Base-by-base conservation (phyloP, 2,797 vertebrate species). In the Micropoecilia bifurca region DNA sequence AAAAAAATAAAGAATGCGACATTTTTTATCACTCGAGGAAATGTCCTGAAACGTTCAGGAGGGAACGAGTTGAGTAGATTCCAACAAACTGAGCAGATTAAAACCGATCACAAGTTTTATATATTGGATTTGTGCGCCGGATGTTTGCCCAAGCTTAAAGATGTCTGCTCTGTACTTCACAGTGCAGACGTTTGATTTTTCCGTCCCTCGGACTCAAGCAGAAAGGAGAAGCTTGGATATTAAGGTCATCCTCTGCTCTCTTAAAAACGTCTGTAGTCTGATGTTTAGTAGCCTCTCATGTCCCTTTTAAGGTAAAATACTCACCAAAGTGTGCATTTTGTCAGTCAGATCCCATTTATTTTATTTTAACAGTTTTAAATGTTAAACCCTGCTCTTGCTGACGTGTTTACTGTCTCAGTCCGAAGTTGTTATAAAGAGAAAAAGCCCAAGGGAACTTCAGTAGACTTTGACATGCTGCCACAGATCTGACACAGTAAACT, bases 371-470 rank as follows among this genome's bases (percentile, higher is more conserved):
- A 4, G 41, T n/a, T 71, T 74, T 45, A 75, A 53, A 74, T 75
- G 76, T 55, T 48, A 77, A 75, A 33, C 45, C 45, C n/a, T 3
- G 41, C 43, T 74, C 10, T 22, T 55, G 36, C 59, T 71, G 57
- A 13, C 45, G 45, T 48, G 48, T 84, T 53, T 75, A 41, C 59
- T 59, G 86, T 84, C 73, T 88, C 84, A 75, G 63, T 73, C 12
- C 78, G 47, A 13, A 79, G 78, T 73, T 66, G 81, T 86, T 90
- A 84, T 82, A 84, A 89, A 84, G 25, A 78, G 80, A 87, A 77
- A 88, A 82, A 88, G 86, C 86, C 81, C n/a, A 82, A 83, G 90
- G 89, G 77, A 81, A 59, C 59, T 76, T 87, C 69, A 86, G 75
- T 48, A 43, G 68, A 39, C 77, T 74, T 47, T 83, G 86, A 81